Percentiles rank a stretch among this genome's conserved stretches.
Conservation (phyloP, 2,797 vertebrate species). For the Lagocephalus sceleratus region DNA sequence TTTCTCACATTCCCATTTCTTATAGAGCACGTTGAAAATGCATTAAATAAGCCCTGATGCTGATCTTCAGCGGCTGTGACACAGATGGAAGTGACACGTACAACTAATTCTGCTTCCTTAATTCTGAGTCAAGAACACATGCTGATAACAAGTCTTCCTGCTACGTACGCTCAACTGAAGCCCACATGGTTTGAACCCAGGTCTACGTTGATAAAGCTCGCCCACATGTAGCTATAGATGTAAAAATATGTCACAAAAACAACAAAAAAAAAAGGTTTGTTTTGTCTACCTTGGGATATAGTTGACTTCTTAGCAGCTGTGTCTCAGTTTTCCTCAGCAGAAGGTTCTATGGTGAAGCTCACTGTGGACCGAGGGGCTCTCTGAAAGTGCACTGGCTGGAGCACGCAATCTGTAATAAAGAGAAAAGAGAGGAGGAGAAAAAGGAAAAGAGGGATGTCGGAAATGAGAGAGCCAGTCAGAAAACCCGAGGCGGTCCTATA, state of each 20-base stretch:
- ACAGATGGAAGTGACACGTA: no score
- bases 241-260: slow-evolving; percentile 9
- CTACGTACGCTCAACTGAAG: not conserved
- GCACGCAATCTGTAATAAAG: slow-evolving; percentile 39
- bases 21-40: no score
- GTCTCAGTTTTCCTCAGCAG: slow-evolving; percentile 23
- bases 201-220: not conserved
- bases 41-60: no score
- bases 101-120: not conserved
- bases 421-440: slow-evolving; percentile 42
- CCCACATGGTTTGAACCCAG: not conserved
- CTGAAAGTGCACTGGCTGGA: slow-evolving; percentile 55
- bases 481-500: slow-evolving; percentile 55
- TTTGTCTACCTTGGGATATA: slow-evolving; percentile 53
- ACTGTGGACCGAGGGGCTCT: slow-evolving; percentile 35
- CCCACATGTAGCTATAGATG: slow-evolving; percentile 21
- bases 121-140: slow-evolving; percentile 6
- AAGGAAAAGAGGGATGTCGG: slow-evolving; percentile 36
- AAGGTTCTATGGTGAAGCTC: slow-evolving; percentile 16
- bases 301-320: slow-evolving; percentile 33
- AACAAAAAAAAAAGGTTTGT: slow-evolving; percentile 37
- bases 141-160: slow-evolving; percentile 31
- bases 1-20: no score
- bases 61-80: no score
- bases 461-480: slow-evolving; percentile 59